phyloP scores from a whole-genome alignment of 2,113 vertebrate genomes.

The Melanostigma gelatinosum region DNA sequence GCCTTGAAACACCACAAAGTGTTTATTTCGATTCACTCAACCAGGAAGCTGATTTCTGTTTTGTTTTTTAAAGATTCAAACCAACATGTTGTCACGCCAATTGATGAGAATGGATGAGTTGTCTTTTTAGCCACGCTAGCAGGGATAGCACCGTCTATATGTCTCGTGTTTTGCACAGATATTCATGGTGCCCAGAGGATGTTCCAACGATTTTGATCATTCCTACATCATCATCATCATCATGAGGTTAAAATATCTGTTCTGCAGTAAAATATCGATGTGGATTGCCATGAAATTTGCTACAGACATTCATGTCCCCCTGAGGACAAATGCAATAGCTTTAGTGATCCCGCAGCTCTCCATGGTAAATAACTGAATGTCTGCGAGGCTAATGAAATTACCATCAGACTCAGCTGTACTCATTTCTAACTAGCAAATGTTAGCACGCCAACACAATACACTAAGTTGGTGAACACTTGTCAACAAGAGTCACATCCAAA shows the following conservation, averaged over 20 bases:
- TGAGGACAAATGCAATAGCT: neutral
- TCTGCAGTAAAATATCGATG: neutral
- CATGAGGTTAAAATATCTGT: neutral
- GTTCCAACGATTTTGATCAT: neutral
- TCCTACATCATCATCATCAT: neutral
- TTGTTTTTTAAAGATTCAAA: neutral
- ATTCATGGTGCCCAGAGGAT: neutral
- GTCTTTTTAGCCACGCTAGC: neutral
- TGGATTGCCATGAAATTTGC: neutral
- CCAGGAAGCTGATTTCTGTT: neutral
- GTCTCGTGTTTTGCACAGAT: neutral
- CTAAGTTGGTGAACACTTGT: neutral
- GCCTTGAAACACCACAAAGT: conserved; percentile 6
- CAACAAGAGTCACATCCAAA: neutral
- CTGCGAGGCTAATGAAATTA: neutral
- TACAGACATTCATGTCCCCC: neutral
- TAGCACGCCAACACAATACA: neutral
- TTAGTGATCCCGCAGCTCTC: neutral
- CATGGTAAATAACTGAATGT: neutral
- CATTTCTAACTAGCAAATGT: neutral
- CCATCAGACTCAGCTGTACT: neutral
- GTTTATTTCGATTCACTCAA: conserved; percentile 27
- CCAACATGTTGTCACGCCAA: neutral
- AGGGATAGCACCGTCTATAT: neutral
- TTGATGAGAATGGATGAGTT: conserved; percentile 1